Base-by-base conservation (phyloP, 2,113 vertebrate genomes). In the Crotophaga sulcirostris region DNA sequence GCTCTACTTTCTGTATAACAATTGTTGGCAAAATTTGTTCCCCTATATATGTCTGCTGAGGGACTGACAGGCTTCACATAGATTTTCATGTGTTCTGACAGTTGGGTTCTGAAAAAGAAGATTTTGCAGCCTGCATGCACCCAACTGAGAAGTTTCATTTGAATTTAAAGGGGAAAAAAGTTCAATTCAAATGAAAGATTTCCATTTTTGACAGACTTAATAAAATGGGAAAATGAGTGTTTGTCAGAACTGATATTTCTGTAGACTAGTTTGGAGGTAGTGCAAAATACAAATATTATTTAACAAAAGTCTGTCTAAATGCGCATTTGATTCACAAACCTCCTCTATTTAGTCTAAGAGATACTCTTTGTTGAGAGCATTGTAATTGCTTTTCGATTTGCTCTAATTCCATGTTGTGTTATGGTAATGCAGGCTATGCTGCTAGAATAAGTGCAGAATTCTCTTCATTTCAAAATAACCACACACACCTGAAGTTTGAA, bases 111-210 rank as follows among this genome's bases (percentile, higher is more conserved):
- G 52, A 69, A 86, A 73, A 77, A 90, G 82, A 28, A 79, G 28
- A 1, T 2, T 87, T 89, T 93, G 34, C 45, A 81, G 76, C 63
- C 69, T 84, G 24, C 56, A 28, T 44, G 40, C 80, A 89, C 42
- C 60, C 74, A 90, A 10, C 64, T 60, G 80, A 89, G 84, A 78
- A 67, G 25, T 82, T 78, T 78, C 40, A 23, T 84, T 87, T 93
- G 14, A 82, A 89, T 95, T 75, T 28, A 16, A 29, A 82, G 34
- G n/a, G 40, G n/a, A 17, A 63, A 59, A 79, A 78, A 29, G 21
- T 60, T 78, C 11, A 56, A 12, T 49, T 63, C 25, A 45, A 60
- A 91, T n/a, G 18, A 73, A 82, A 79, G 33, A 68, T 74, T 96
- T 78, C 44, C 60, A 25, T 47, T 91, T 94, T 64, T 5, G 9